Conservation (phyloP, 2,888 invertebrate genomes). For the Alsophila aescularia region DNA sequence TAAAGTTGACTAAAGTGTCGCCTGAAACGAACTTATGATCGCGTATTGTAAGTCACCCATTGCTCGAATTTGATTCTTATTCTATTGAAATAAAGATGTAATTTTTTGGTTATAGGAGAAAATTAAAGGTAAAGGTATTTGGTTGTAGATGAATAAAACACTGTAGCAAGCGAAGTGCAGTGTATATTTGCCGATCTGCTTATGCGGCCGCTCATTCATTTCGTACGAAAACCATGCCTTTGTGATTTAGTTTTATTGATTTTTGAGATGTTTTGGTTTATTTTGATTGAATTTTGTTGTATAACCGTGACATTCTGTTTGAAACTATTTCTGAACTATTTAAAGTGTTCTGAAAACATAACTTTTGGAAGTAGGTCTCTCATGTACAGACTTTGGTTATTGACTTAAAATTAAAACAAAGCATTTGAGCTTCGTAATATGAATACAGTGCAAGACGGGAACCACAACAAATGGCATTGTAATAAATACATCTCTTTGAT, state of each 20-base stretch:
- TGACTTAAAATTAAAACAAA: too few relatives aligned
- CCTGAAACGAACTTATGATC: constrained; percentile 41
- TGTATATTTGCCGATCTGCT: constrained; percentile 78
- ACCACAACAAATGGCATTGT: too few relatives aligned
- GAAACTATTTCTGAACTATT: neutral
- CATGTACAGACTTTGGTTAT: too few relatives aligned
- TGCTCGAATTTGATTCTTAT: constrained; percentile 38
- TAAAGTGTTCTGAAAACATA: neutral
- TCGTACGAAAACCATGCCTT: constrained; percentile 56
- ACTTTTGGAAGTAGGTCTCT: neutral
- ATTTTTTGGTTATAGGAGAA: constrained; percentile 23
- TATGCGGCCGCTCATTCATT: constrained; percentile 71
- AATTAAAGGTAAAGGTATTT: constrained; percentile 29
- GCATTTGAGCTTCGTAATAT: too few relatives aligned
- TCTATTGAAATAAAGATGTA: constrained; percentile 25
- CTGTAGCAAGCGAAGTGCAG: constrained; percentile 76
- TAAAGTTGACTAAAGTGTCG: constrained; percentile 52
- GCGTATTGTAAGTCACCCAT: constrained; percentile 19
- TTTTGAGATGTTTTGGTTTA: constrained; percentile 26
- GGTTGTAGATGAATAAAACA: constrained; percentile 67
- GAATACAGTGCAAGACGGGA: too few relatives aligned
- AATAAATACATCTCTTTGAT: too few relatives aligned
- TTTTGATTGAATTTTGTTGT: constrained; percentile 33
- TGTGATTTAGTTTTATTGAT: constrained; percentile 70
- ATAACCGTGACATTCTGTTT: constrained; percentile 16